Evolutionary conservation across 2,797 vertebrate species (phyloP).

Genomic region (Pipistrellus kuhlii): DNA sequence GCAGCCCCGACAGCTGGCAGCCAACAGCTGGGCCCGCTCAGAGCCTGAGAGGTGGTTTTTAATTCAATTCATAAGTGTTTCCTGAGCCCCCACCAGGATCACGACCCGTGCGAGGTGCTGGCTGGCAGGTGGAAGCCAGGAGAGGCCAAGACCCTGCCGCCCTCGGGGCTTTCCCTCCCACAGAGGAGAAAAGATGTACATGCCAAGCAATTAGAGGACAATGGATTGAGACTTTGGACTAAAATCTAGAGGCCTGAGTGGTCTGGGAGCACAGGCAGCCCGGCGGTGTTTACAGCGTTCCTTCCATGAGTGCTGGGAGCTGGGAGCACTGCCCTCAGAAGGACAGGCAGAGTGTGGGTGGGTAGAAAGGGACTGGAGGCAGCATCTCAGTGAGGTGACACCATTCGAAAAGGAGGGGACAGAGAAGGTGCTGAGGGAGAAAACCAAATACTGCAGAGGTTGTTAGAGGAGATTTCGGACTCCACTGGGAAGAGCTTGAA

Average conservation of each 20-base stretch:
- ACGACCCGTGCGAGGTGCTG: slow-evolving; percentile 42
- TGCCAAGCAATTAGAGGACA: slow-evolving; percentile 72
- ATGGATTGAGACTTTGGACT: slow-evolving; percentile 49
- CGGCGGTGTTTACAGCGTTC: neutral
- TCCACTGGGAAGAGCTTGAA: rapidly evolving
- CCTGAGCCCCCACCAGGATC: slow-evolving; percentile 75
- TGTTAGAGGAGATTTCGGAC: too few species aligned
- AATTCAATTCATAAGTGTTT: slow-evolving; percentile 75
- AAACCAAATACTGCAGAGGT: neutral
- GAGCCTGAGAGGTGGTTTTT: slow-evolving; percentile 71
- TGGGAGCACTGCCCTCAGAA: neutral
- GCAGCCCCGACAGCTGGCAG: slow-evolving; percentile 76
- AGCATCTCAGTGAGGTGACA: neutral
- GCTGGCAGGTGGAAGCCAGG: slow-evolving; percentile 58
- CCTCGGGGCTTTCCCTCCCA: slow-evolving; percentile 53
- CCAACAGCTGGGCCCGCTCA: slow-evolving; percentile 73
- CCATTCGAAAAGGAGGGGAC: neutral
- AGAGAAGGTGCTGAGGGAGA: neutral
- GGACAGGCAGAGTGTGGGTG: neutral
- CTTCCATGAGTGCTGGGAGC: neutral
- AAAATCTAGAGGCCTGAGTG: neutral
- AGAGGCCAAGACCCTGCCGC: slow-evolving; percentile 49
- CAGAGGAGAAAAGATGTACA: slow-evolving; percentile 63
- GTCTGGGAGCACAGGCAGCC: neutral
- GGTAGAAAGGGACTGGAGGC: neutral